phyloP scores from a whole-genome alignment of 2,797 vertebrate genomes.

The Taeniopygia guttata region DNA sequence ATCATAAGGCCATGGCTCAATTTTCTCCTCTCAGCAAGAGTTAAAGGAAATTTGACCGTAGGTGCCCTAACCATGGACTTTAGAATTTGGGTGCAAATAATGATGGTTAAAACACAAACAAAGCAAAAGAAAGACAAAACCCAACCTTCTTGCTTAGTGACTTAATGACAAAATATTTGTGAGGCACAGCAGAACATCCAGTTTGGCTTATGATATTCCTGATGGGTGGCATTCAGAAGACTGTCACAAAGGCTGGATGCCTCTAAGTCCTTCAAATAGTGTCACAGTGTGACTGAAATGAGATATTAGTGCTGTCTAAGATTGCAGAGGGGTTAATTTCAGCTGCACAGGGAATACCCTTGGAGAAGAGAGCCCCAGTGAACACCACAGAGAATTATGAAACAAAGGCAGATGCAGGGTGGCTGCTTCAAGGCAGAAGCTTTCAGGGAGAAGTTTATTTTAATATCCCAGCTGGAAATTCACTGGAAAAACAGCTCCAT shows the following conservation, averaged over 20 bases:
- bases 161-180: not conserved
- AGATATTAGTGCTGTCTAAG: not conserved
- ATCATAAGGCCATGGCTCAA: not conserved
- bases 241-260: not conserved
- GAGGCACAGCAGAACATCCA: not conserved
- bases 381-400: not conserved
- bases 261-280: not conserved
- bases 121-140: not conserved
- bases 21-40: not conserved
- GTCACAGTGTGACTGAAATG: not conserved
- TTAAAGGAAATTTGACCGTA: not conserved
- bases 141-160: not conserved
- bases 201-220: not conserved
- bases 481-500: not conserved
- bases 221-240: not conserved
- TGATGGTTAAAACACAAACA: not conserved
- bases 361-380: not conserved
- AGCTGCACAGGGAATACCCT: not conserved
- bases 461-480: not conserved
- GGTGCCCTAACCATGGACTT: not conserved
- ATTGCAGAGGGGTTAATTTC: not conserved
- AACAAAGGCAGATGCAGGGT: not conserved
- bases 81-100: slow-evolving; percentile 27
- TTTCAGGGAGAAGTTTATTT: not conserved
- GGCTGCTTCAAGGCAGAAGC: not conserved